Base-by-base conservation (phyloP, 2,888 invertebrate species). In the Dolomedes plantarius region DNA sequence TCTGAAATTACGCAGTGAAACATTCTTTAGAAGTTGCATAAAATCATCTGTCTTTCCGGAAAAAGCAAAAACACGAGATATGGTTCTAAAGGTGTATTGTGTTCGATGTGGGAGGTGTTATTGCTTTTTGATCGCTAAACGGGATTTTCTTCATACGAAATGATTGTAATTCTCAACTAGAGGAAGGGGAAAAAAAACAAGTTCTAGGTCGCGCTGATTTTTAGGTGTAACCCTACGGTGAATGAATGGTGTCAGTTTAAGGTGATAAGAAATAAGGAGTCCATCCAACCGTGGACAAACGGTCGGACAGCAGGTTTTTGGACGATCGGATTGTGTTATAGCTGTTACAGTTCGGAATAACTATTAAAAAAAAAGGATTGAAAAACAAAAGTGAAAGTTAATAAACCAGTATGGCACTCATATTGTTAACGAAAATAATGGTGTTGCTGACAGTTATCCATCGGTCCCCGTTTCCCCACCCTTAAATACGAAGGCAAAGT, bases 181-280 rank as follows among this genome's bases (percentile, higher is more conserved):
- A 65, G 19, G 28, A 65, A 31, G 5, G 3, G n/a, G 13, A 31
- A 5, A 62, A 65, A 65, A 65, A 31, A 13, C 29, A 56, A 39
- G 62, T 71, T 62, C 29, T 69, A 78, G 69, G 69, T 69, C 68
- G n/a, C 16, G 19, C 19, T 56, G 16, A 39, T 46, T 46, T 16
- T 69, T 78, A 77, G 77, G 77, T 69, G 77, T 69, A 78, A 62
- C 69, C 32, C 7, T 46, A 65, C 23, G 36, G 36, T 56, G 62
- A 65, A n/a, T n/a, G n/a, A n/a, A 31, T 29, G 13, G 29, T 31
- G 29, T 65, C 29, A 65, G 11, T 62, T 29, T 62, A 39, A 36
- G 27, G 27, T 39, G 36, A 64, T 46, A 46, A 16, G 16, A 16
- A n/a, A 11, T 23, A 2, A 11, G 5, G 56, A 56, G 6, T 56